Evolutionary conservation across 2,888 invertebrate species (phyloP), one percentile per base, ranked within the genome.

Genomic region (Hydrotaea diabolus): DNA sequence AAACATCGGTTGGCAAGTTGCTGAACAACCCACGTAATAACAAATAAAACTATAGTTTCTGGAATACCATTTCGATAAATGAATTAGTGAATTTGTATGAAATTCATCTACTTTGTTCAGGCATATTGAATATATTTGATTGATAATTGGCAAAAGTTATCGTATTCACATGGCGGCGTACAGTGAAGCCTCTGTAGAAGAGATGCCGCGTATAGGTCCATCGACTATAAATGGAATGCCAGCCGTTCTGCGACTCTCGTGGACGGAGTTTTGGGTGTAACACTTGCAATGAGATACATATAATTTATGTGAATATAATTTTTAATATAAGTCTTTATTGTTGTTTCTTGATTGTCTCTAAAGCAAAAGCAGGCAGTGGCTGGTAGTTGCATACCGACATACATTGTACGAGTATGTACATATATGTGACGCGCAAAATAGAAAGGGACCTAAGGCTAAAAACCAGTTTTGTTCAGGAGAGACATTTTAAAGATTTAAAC

Each of bases 281-380:
- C 43, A 69, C 21, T 69, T 69, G 43, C 46, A 46, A 21, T 69
- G 69, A 21, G 46, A 69, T 13, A 69, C 13, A 23, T 59, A 11
- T 69, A 69, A 69, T 69, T 69, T 69, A 69, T 69, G 69, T 69
- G 7, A 2, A 31, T 31, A 69, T 69, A 23, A 69, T 69, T 69
- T 69, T 43, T 19, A 19, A 66, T 43, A 39, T 13, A 69, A 21
- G 7, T 21, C 5, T 4, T 39, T 39, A 39, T 55, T 55, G 55
- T 21, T 55, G 5, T 55, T 55, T 9, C 7, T 31, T 31, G 31
- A 31, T 31, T 31, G 2, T 31, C n/a, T 59, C 13, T 59, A 59
- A 59, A 23, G 59, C 59, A 26, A 5, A 23, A 59, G 3, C 59
- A 26, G 26, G 23, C 13, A 19, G 13, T 21, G 55, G 13, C 9